A percentile compares a stretch with the other conserved stretches of the same genome.
Conservation (phyloP, 1,140 invertebrate species). For the Gryon sp. region DNA sequence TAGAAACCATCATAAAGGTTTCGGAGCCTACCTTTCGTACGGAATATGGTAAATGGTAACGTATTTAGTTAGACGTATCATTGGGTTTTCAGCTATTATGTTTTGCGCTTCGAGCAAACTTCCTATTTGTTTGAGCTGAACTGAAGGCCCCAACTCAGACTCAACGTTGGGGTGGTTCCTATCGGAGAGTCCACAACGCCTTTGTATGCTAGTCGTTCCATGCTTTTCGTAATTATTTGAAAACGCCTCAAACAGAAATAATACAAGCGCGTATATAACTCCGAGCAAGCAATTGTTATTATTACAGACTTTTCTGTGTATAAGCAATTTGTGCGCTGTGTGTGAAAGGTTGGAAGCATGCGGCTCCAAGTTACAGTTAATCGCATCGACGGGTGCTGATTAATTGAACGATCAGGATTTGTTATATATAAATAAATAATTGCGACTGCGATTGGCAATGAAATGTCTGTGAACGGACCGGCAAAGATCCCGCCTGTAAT, state of each 20-base stretch:
- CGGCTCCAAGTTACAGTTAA: no score
- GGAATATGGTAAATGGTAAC: constrained; percentile 73
- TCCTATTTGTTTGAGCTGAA: constrained; percentile 75
- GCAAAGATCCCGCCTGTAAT: constrained; percentile 72
- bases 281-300: constrained; percentile 3
- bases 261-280: constrained; percentile 13
- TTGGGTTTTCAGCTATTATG: constrained; percentile 78
- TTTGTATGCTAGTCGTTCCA: constrained; percentile 54
- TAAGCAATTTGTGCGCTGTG: no score
- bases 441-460: constrained; percentile 17
- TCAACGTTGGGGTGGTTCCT: constrained; percentile 22
- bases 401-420: constrained; percentile 51
- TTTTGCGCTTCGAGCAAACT: constrained; percentile 73
- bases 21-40: constrained; percentile 76
- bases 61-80: constrained; percentile 79
- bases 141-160: constrained; percentile 56
- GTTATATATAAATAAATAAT: constrained; percentile 56
- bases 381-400: not conserved
- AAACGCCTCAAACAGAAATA: constrained; percentile 40
- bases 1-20: constrained; percentile 79
- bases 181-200: constrained; percentile 55
- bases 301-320: no score
- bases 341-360: not conserved
- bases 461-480: constrained; percentile 57
- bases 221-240: constrained; percentile 66